Percentiles rank a stretch among this genome's conserved stretches.
phyloP scores from a whole-genome alignment of 1,140 invertebrate species.

The Fragariocoptes setiger region DNA sequence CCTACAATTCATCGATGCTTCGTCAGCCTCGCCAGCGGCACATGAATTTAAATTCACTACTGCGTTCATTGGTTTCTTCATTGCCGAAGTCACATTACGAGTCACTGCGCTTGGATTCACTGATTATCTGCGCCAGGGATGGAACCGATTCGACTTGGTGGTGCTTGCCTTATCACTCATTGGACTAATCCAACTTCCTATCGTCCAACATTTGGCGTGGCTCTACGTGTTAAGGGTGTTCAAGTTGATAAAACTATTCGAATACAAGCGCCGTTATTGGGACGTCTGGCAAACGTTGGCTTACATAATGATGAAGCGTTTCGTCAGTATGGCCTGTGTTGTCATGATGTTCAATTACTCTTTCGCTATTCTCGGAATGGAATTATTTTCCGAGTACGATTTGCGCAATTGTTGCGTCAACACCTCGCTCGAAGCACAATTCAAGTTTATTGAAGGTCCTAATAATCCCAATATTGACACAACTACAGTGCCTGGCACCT shows the following conservation, averaged over 20 bases:
- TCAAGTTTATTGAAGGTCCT: slow-evolving; percentile 29
- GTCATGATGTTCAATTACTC: slow-evolving; percentile 64
- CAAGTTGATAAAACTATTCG: slow-evolving; percentile 20
- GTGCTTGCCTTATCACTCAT: slow-evolving; percentile 16
- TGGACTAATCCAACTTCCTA: slow-evolving; percentile 16
- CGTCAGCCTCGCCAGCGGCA: neutral
- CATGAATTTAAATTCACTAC: neutral
- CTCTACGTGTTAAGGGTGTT: slow-evolving; percentile 17
- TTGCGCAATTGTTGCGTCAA: slow-evolving; percentile 53
- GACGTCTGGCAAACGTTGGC: slow-evolving; percentile 52
- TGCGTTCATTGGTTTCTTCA: slow-evolving; percentile 16
- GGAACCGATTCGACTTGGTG: slow-evolving; percentile 30
- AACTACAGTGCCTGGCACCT: slow-evolving; percentile 21
- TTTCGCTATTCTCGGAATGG: slow-evolving; percentile 68
- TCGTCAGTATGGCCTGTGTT: slow-evolving; percentile 38
- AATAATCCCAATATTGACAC: too few species aligned
- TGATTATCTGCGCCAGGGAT: slow-evolving; percentile 41
- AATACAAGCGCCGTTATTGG: slow-evolving; percentile 50
- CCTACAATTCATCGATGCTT: slow-evolving; percentile 7
- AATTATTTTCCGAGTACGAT: slow-evolving; percentile 40
- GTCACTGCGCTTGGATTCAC: slow-evolving; percentile 34
- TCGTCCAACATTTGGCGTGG: slow-evolving; percentile 15
- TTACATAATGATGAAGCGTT: slow-evolving; percentile 38
- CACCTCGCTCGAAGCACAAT: slow-evolving; percentile 50
- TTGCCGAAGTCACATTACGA: slow-evolving; percentile 25